Conservation (phyloP, 2,113 vertebrate species). For the Malurus alboscapulatus region DNA sequence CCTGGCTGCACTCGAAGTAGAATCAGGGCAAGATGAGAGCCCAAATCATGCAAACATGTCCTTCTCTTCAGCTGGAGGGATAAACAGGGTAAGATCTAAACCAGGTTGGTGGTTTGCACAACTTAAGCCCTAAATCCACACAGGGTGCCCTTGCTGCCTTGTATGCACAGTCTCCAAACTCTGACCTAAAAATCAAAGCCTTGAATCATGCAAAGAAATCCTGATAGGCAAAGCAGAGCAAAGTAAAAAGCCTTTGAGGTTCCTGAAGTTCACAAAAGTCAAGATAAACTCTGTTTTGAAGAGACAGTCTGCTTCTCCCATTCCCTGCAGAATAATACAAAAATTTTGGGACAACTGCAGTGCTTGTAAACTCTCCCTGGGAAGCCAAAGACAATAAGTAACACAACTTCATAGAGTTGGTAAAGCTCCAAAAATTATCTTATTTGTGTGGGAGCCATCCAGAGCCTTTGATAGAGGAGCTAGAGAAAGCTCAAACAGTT, state of each 20-base stretch:
- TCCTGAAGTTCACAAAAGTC: not conserved
- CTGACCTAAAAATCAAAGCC: not conserved
- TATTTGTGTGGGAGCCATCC: conserved; percentile 19
- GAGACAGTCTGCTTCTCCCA: not conserved
- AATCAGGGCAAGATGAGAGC: not conserved
- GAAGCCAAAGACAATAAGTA: conserved; percentile 49
- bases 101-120: not conserved
- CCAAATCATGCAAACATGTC: not conserved
- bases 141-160: not conserved
- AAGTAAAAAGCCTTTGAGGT: not conserved
- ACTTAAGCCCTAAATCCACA: not conserved
- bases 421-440: conserved; percentile 45
- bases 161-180: not conserved
- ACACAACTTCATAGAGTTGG: conserved; percentile 29
- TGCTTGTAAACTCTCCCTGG: conserved; percentile 24
- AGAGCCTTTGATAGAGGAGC: conserved; percentile 1
- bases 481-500: not conserved
- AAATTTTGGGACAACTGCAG: not conserved
- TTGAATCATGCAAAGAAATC: not conserved
- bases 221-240: not conserved
- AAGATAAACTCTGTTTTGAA: conserved; percentile 23
- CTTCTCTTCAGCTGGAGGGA: not conserved
- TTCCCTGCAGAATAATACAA: not conserved
- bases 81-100: not conserved
- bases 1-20: not conserved